phyloP scores from a whole-genome alignment of 2,113 vertebrate species.

The Laterallus jamaicensis region DNA sequence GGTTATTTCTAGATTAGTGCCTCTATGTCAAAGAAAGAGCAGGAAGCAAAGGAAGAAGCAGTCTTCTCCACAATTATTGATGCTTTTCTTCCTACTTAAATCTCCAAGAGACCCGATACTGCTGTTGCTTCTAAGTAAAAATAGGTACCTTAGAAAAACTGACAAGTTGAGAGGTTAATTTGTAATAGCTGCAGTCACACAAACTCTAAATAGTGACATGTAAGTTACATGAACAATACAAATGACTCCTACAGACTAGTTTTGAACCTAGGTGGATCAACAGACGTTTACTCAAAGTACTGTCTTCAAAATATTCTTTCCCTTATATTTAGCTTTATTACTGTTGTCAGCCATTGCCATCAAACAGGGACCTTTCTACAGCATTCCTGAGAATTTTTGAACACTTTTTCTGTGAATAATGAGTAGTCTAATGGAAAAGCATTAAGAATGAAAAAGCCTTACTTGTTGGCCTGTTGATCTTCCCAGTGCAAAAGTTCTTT shows the following conservation, averaged over 20 bases:
- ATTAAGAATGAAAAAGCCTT: not conserved
- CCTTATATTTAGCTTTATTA: not conserved
- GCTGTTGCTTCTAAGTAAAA: not conserved
- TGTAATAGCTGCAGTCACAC: not conserved
- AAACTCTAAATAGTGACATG: not conserved
- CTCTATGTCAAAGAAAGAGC: not conserved
- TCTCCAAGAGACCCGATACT: not conserved
- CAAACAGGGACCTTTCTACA: not conserved
- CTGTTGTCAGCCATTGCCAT: not conserved
- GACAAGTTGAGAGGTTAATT: not conserved
- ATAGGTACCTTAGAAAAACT: not conserved
- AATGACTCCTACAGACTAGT: not conserved
- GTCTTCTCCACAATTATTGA: not conserved
- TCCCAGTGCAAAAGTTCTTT: not conserved
- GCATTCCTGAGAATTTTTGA: not conserved
- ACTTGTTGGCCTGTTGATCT: not conserved
- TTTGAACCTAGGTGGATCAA: not conserved
- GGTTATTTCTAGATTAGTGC: not conserved
- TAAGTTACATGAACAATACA: not conserved
- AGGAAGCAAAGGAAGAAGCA: not conserved
- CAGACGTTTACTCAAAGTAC: not conserved
- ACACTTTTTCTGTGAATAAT: not conserved
- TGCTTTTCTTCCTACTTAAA: not conserved
- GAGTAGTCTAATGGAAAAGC: slow-evolving; percentile 1
- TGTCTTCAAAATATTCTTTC: not conserved